Evolutionary conservation across 2,888 invertebrate species (phyloP).

Genomic region (Halocaridina rubra): DNA sequence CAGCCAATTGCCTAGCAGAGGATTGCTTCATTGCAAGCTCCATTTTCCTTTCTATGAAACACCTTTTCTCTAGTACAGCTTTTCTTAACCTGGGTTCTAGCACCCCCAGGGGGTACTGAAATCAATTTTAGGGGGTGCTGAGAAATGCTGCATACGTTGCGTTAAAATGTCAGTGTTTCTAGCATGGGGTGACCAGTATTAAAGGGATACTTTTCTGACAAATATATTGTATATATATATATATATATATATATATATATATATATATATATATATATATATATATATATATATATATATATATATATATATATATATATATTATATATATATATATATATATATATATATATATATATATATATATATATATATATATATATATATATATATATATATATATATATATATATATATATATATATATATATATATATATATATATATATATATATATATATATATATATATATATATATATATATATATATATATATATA

Average conservation of each 20-base stretch:
- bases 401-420: too few species aligned
- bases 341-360: too few species aligned
- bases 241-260: not conserved
- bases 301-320: not conserved
- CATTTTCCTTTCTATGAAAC: not conserved
- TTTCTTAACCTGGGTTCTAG: not conserved
- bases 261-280: not conserved
- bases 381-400: too few species aligned
- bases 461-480: too few species aligned
- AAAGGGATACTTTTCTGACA: not conserved
- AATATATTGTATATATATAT: not conserved
- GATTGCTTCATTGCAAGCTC: not conserved
- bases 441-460: too few species aligned
- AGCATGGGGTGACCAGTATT: not conserved
- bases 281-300: not conserved
- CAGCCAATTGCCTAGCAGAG: not conserved
- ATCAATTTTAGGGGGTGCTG: too few species aligned
- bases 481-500: too few species aligned
- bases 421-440: too few species aligned
- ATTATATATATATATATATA: not conserved
- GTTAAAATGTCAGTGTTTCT: not conserved
- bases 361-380: too few species aligned
- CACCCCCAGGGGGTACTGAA: too few species aligned
- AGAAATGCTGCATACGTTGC: too few species aligned
- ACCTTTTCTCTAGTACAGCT: not conserved